Evolutionary conservation across 2,113 vertebrate species (phyloP), one percentile per base, ranked within the genome.

Genomic region (Rynchops niger): DNA sequence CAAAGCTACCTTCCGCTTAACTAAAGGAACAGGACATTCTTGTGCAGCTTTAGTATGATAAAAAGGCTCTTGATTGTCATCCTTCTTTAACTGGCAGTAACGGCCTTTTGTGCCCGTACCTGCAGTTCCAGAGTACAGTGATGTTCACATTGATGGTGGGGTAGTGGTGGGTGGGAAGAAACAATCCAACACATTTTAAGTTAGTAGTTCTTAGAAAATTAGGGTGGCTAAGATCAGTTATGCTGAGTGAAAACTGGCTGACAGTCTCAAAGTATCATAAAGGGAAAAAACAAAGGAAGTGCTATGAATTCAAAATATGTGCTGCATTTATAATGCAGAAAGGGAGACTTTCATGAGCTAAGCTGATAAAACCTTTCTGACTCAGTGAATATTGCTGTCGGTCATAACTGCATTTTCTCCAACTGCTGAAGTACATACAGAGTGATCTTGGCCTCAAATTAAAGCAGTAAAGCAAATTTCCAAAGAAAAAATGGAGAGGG

Each of bases 291-390:
- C 59, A 92, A 92, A 94, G 36, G n/a, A 79, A 88, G 26, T 34
- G 76, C 30, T 88, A 40, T 5, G 56, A 93, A 95, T 89, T 93
- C 73, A 84, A 74, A 97, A 76, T 72, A 59, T 10, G 61, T 71
- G 78, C 55, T 29, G 76, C 59, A 78, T 90, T 70, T 92, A 87
- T 83, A 93, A 95, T 85, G 81, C 91, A 91, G 77, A 94, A 81
- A 82, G 90, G 59, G 76, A 96, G 72, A 89, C 63, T 90, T 96
- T 92, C n/a, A 36, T 59, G 88, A 81, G 52, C 71, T 90, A 85
- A 93, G 83, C 69, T 95, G 88, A 88, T 95, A 88, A 95, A 94
- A 89, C 73, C 94, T 84, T 90, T 93, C 82, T 89, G 94, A 74
- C 59, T 90, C 63, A 30, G 56, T 70, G 56, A 55, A 80, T 95